Conservation (phyloP, 2,888 invertebrate genomes). For the Yponomeuta malinellus region DNA sequence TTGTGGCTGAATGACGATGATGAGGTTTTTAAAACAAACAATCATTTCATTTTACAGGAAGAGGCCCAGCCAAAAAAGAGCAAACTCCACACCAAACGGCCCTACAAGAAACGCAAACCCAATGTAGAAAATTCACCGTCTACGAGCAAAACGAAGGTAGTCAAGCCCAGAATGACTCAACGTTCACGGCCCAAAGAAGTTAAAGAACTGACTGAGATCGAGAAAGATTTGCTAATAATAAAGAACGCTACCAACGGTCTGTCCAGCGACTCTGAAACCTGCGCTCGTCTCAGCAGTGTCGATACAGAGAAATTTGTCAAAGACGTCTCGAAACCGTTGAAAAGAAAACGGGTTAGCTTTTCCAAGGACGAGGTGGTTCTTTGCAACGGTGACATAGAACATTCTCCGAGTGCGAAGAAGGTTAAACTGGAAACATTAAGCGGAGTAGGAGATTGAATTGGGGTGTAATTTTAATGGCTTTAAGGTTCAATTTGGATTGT, state of each 20-base stretch:
- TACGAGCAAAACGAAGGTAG: constrained; percentile 36
- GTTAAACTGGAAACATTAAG: constrained; percentile 24
- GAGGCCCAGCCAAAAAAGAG: constrained; percentile 53
- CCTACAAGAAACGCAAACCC: constrained; percentile 54
- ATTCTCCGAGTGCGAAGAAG: constrained; percentile 28
- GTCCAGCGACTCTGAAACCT: constrained; percentile 50
- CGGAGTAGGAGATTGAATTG: constrained; percentile 21
- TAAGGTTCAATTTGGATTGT: constrained; percentile 8
- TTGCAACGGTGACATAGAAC: constrained; percentile 11
- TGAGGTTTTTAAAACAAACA: background rate
- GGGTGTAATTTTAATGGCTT: background rate
- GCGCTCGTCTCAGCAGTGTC: constrained; percentile 31
- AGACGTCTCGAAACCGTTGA: constrained; percentile 27
- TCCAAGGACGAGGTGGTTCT: constrained; percentile 36
- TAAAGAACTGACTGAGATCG: constrained; percentile 57
- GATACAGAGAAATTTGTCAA: constrained; percentile 34
- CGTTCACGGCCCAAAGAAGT: constrained; percentile 41
- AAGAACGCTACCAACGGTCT: constrained; percentile 48
- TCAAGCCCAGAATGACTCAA: constrained; percentile 20
- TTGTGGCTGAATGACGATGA: too few species aligned
- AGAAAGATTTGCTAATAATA: constrained; percentile 62
- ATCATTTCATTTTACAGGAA: constrained; percentile 35
- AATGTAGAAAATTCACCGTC: constrained; percentile 43
- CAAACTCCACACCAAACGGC: constrained; percentile 40
- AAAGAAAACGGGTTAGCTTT: constrained; percentile 43